phyloP scores from a whole-genome alignment of 92 coral and sea anemone genomes.

The Desmophyllum pertusum region DNA sequence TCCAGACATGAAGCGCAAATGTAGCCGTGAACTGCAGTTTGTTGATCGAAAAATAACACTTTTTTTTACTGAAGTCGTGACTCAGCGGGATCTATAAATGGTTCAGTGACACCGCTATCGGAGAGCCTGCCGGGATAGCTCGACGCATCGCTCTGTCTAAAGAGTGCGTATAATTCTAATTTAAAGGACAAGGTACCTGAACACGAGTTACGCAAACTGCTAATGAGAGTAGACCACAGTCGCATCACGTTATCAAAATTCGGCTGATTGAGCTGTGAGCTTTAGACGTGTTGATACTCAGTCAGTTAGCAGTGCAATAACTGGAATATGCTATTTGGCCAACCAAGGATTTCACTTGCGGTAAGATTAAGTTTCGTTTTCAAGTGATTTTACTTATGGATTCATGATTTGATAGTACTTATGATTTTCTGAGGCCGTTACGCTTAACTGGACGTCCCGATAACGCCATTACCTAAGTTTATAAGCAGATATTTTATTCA shows the following conservation, averaged over 20 bases:
- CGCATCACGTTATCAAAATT: constrained; percentile 23
- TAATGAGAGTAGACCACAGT: neutral
- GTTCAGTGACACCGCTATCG: constrained; percentile 1
- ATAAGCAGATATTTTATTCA: neutral
- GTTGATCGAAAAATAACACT: neutral
- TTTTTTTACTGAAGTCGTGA: neutral
- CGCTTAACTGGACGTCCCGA: constrained; percentile 24
- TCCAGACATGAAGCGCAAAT: neutral
- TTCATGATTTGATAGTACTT: neutral
- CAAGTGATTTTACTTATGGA: neutral
- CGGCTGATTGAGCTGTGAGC: neutral
- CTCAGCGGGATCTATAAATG: neutral
- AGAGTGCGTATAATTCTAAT: neutral
- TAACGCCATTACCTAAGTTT: neutral
- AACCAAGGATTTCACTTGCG: neutral
- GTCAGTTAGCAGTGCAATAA: neutral
- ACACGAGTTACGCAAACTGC: constrained; percentile 14
- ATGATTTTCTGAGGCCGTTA: neutral
- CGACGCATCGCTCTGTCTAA: neutral
- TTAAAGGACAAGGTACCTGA: neutral
- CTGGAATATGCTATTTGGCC: constrained; percentile 1
- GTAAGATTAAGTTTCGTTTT: neutral
- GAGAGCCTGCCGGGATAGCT: constrained; percentile 23
- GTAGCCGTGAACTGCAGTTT: too few species aligned
- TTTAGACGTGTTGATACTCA: neutral